Evolutionary conservation across 1,140 invertebrate genomes (phyloP).

Genomic region (Musca vetustissima): DNA sequence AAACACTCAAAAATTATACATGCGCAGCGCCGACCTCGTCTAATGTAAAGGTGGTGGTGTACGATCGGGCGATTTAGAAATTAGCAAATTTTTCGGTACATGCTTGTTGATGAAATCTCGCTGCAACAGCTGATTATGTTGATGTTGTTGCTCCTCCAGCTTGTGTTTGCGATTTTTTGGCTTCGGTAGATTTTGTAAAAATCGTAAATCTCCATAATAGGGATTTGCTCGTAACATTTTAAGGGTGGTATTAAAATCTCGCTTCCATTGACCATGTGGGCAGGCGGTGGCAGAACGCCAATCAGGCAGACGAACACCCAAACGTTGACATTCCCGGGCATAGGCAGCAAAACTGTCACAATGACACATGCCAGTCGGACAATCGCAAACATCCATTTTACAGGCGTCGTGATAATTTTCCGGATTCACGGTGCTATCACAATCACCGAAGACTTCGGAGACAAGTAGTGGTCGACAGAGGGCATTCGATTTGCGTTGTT

Average conservation of each 20-base stretch:
- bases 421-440: slow-evolving; percentile 73
- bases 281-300: slow-evolving; percentile 69
- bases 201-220: slow-evolving; percentile 37
- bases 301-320: slow-evolving; percentile 69
- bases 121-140: slow-evolving; percentile 36
- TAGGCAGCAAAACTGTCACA: slow-evolving; percentile 89
- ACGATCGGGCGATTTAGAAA: slow-evolving; percentile 47
- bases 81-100: slow-evolving; percentile 46
- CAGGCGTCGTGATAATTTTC: slow-evolving; percentile 83
- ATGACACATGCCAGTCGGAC: slow-evolving; percentile 77
- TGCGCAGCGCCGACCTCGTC: neutral
- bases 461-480: slow-evolving; percentile 49
- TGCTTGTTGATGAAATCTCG: slow-evolving; percentile 49
- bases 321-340: slow-evolving; percentile 77
- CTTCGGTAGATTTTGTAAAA: slow-evolving; percentile 17
- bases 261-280: slow-evolving; percentile 44
- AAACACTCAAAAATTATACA: no score
- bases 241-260: slow-evolving; percentile 37
- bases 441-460: slow-evolving; percentile 66
- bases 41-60: slow-evolving; percentile 52
- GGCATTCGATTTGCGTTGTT: slow-evolving; percentile 40
- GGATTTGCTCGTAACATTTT: slow-evolving; percentile 28
- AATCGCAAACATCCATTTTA: slow-evolving; percentile 87
- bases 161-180: slow-evolving; percentile 22
- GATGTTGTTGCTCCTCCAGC: slow-evolving; percentile 15